Evolutionary conservation across 2,888 invertebrate genomes (phyloP).

Genomic region (Choreutis nemorana): DNA sequence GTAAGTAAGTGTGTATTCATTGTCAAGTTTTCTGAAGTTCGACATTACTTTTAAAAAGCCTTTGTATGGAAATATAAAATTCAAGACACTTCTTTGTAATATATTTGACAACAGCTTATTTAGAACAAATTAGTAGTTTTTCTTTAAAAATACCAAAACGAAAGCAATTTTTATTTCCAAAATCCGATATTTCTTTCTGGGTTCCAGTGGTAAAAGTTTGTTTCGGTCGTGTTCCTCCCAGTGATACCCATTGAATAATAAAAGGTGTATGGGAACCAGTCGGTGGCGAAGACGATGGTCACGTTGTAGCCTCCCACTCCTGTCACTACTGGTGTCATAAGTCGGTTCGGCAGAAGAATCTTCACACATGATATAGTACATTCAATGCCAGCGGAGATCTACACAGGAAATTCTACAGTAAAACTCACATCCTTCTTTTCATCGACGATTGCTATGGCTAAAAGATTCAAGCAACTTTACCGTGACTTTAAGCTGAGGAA

Average conservation of each 20-base stretch:
- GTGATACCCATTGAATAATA: constrained; percentile 31
- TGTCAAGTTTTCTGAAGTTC: not conserved
- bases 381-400: constrained; percentile 46
- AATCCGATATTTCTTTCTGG: constrained; percentile 23
- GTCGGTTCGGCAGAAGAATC: constrained; percentile 32
- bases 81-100: not conserved
- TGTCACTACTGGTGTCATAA: constrained; percentile 20
- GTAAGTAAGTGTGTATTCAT: not conserved
- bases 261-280: constrained; percentile 37
- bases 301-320: constrained; percentile 47
- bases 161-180: constrained; percentile 17
- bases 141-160: not conserved
- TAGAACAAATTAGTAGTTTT: too few species aligned
- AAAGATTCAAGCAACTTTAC: too few species aligned
- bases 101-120: too few species aligned
- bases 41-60: not conserved
- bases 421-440: too few species aligned
- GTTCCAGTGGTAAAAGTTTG: constrained; percentile 22
- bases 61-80: not conserved
- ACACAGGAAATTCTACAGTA: constrained; percentile 9
- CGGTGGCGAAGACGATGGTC: constrained; percentile 24
- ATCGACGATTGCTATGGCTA: too few species aligned
- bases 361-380: constrained; percentile 39
- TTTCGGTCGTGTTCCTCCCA: constrained; percentile 27
- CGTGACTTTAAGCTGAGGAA: too few species aligned